Base-by-base conservation (phyloP, 2,113 vertebrate genomes). In the Nothocercus julius region DNA sequence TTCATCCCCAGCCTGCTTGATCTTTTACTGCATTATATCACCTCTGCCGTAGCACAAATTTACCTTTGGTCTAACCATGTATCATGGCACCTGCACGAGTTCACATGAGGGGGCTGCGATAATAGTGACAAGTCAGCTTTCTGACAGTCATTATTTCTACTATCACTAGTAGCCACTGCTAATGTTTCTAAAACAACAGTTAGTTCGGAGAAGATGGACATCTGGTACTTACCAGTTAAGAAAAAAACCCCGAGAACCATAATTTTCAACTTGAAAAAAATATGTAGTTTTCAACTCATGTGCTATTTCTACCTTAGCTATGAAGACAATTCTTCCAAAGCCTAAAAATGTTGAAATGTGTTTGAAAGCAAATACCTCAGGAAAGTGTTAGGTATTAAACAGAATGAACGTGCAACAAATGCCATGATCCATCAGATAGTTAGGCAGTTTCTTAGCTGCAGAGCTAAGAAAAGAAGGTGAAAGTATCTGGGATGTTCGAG, bases 231-330 rank as follows among this genome's bases (percentile, higher is more conserved):
- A n/a, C 40, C 40, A 68, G 30, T 86, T 84, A 75, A 84, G 86
- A 87, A 54, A 92, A 73, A 73, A 91, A 74, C 7, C 44, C 45
- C 15, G 88, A 49, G 45, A 45, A 70, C 64, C 84, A 66, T 59
- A 81, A 78, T 68, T 51, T 81, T 89, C 59, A 70, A 30, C 59
- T 77, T 66, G 73, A 88, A 85, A 56, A 94, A 93, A n/a, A 47
- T 27, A 49, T 64, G 49, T 82, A 76, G 62, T 86, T 84, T 92
- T 81, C 61, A 74, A 16, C n/a, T 66, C 15, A 7, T 62, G 4
- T n/a, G 25, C 49, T 89, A 30, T 8, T 86, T 75, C 64, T 74
- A 45, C 61, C 0, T 0, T 19, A 78, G 45, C 27, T 56, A 56
- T 28, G 53, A 56, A 56, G 86, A 93, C 11, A 90, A 40, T 54